Base-by-base conservation (phyloP, 35 echinoderm and acorn worm species). In the Apostichopus japonicus region DNA sequence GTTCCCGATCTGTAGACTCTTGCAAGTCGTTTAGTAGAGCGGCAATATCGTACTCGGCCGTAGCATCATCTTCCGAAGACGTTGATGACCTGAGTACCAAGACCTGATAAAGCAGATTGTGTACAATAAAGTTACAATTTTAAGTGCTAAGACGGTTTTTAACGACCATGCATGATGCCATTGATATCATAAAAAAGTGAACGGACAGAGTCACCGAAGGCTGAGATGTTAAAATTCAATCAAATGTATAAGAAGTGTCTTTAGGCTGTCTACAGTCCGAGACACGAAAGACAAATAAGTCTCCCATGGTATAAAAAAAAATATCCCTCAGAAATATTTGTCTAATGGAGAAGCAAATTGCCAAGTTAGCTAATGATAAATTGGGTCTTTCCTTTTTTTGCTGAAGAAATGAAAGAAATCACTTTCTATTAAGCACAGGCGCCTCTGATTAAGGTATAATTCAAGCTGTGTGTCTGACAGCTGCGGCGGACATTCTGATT, bases 1-100 rank as follows among this genome's bases (percentile, higher is more conserved):
- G 73, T 84, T 99, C 97, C 6, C 97, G 93, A 19, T 96, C 95
- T 56, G 91, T 93, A 19, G 93, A 93, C 75, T 98, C 93, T 53
- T 96, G 95, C 33, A 99, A 84, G 84, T 99, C 97, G 93, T 94
- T 96, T 23, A 99, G 90, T 9, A 99, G 72, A 16, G 95, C 93
- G 14, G 97, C 59, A 53, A 99, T 94, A 84, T 99, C 97, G 86
- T 93, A 95, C 52, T 99, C 97, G 58, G 82, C 78, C 1, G 92
- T 77, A 23, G 94, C 97, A 10, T 55, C 91, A 80, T 96, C 95
- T 6, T 92, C 86, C 58, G 96, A 93, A 8, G 96, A 90, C 53
- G 93, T 79, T 16, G 96, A 94, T 55, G 94, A 87, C 19, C 93
- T 86, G 23, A 89, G 86, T 67, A 72, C 86, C 67, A 16, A 63